Base-by-base conservation (phyloP, 2,797 vertebrate species). In the Bucorvus abyssinicus region DNA sequence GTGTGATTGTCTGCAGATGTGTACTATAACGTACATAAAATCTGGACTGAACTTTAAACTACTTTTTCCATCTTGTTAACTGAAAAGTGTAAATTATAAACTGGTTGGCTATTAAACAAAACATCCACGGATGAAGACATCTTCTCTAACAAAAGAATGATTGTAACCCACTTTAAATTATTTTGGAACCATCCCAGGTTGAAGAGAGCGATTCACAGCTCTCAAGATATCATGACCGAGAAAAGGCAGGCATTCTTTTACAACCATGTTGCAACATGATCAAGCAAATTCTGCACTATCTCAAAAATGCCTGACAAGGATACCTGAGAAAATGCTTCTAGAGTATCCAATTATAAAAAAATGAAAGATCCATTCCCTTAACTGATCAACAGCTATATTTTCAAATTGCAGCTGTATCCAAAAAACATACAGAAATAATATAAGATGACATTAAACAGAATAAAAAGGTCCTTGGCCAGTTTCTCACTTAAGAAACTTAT, bases 71-170 rank as follows among this genome's bases (percentile, higher is more conserved):
- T 76, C 89, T 89, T 85, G 52, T 73, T 92, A 94, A 74, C 73
- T 2, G 12, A 94, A 95, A 94, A 63, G 60, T 96, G 81, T 84
- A 94, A 96, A 94, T 94, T 94, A 89, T 91, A 69, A 91, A 76
- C 57, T 68, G 38, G n/a, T 84, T 96, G 63, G 44, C 87, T 94
- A 70, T 85, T 94, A 92, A 87, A 92, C 70, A 93, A 94, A 96
- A 69, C 56, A 87, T 94, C 82, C 69, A 82, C 44, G 76, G 86
- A 80, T 77, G 44, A 79, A 89, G 55, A 49, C 21, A 71, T 71
- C 60, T 89, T 75, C 81, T 92, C 47, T 76, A 96, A 97, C 92
- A 97, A 96, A 96, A 94, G 93, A 92, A 93, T 79, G n/a, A 96
- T 90, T 96, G 88, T 91, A 86, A 9, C 18, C 32, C 50, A 30